A percentile compares a stretch with the other conserved stretches of the same genome.
These are phyloP conservation scores for Cydia pomonella DNA, from an alignment of 1,140 invertebrate genomes.

Conservation along the genomic window DNA sequence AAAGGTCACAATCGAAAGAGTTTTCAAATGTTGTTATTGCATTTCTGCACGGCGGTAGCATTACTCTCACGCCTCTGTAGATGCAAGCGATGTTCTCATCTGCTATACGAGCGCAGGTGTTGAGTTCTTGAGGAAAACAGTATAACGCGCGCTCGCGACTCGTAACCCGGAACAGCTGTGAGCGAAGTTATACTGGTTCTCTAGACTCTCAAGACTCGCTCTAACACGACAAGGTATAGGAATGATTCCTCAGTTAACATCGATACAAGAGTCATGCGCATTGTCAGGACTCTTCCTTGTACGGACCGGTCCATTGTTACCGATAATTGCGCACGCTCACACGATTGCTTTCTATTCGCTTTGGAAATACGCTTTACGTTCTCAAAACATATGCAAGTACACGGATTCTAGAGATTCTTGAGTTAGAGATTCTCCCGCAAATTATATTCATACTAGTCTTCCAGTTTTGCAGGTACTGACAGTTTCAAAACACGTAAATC, in stretches of 20 bases:
- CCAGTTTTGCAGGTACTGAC: not conserved
- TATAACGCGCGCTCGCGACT: not conserved
- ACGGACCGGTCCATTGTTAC: conserved; percentile 37
- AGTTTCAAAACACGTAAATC: conserved; percentile 20
- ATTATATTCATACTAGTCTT: too few relatives aligned
- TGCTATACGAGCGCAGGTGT: not conserved
- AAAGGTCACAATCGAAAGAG: not conserved
- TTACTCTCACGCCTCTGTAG: not conserved
- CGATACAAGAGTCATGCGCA: conserved; percentile 17
- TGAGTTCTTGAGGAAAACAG: not conserved
- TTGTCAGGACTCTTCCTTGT: conserved; percentile 27
- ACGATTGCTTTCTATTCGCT: conserved; percentile 40
- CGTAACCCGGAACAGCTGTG: not conserved
- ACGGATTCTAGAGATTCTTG: not conserved
- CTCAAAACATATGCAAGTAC: conserved; percentile 29
- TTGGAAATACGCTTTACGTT: conserved; percentile 35
- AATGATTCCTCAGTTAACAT: conserved; percentile 7
- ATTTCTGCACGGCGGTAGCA: not conserved
- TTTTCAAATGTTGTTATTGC: not conserved
- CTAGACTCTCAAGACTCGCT: not conserved
- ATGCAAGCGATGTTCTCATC: not conserved
- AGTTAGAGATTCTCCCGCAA: not conserved
- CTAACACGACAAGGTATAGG: not conserved
- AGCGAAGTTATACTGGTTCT: not conserved
- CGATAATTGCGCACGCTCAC: conserved; percentile 39